Percentiles rank a stretch among this genome's conserved stretches.
Conservation (phyloP, 2,888 invertebrate genomes). For the Mechanitis mazaeus region DNA sequence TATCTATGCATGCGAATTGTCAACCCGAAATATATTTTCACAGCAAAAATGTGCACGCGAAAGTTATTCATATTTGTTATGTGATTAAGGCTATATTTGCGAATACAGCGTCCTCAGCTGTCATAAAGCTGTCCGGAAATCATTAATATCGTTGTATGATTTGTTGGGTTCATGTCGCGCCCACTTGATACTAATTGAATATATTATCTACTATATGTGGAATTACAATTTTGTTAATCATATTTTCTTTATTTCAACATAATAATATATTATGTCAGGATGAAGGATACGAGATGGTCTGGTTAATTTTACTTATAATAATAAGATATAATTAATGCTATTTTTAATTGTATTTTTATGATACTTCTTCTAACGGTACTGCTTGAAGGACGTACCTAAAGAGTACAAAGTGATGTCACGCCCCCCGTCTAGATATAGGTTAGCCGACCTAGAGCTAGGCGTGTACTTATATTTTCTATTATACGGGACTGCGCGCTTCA, state of each 20-base stretch:
- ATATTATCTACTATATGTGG: conserved; percentile 16
- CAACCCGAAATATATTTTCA: conserved; percentile 13
- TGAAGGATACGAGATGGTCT: too few species aligned
- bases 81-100: conserved; percentile 14
- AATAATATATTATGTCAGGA: too few species aligned
- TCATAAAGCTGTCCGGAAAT: conserved; percentile 25
- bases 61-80: conserved; percentile 11
- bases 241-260: conserved; percentile 10
- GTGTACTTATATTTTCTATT: too few species aligned
- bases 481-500: too few species aligned
- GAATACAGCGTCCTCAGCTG: conserved; percentile 5
- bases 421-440: too few species aligned
- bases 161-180: conserved; percentile 22
- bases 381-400: neutral
- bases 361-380: too few species aligned
- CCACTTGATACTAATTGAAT: conserved; percentile 27
- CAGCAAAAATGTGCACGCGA: conserved; percentile 10
- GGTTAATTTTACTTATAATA: too few species aligned
- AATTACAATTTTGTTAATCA: conserved; percentile 6
- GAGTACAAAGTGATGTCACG: neutral
- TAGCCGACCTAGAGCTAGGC: too few species aligned
- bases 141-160: conserved; percentile 27
- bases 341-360: too few species aligned
- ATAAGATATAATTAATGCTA: too few species aligned
- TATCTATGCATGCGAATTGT: conserved; percentile 18